Percentiles rank a stretch among this genome's conserved stretches.
phyloP scores from a whole-genome alignment of 2,797 vertebrate species.

The Buphagus erythrorhynchus region DNA sequence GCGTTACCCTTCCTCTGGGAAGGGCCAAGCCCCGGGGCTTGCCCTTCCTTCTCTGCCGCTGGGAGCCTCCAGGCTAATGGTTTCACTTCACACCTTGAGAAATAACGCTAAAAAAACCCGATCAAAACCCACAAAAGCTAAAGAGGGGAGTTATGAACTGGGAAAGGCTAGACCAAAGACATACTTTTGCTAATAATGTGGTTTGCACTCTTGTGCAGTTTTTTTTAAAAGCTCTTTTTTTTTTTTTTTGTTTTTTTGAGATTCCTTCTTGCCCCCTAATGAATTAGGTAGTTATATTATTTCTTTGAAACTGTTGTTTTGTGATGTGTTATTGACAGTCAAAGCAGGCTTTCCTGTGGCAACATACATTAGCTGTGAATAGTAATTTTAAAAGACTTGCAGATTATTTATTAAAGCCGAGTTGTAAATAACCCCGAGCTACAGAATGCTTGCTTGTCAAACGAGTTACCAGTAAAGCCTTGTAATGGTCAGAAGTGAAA shows the following conservation, averaged over 20 bases:
- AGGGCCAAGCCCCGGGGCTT: rapidly evolving
- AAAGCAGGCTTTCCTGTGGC: neutral
- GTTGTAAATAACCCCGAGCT: neutral
- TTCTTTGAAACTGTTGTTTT: neutral
- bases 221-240: neutral
- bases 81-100: rapidly evolving
- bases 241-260: neutral
- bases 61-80: neutral
- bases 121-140: neutral
- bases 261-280: neutral
- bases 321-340: neutral
- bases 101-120: rapidly evolving
- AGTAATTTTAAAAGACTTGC: neutral
- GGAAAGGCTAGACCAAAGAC: neutral
- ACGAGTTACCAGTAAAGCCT: neutral
- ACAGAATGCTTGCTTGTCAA: neutral
- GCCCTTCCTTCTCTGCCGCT: rapidly evolving
- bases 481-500: neutral
- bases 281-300: neutral
- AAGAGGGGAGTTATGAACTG: neutral
- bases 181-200: rapidly evolving
- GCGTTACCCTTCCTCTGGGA: rapidly evolving
- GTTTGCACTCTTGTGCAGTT: rapidly evolving
- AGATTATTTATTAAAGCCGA: neutral
- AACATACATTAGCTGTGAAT: neutral